Conservation (phyloP, 2,888 invertebrate species). For the Noctua comes region DNA sequence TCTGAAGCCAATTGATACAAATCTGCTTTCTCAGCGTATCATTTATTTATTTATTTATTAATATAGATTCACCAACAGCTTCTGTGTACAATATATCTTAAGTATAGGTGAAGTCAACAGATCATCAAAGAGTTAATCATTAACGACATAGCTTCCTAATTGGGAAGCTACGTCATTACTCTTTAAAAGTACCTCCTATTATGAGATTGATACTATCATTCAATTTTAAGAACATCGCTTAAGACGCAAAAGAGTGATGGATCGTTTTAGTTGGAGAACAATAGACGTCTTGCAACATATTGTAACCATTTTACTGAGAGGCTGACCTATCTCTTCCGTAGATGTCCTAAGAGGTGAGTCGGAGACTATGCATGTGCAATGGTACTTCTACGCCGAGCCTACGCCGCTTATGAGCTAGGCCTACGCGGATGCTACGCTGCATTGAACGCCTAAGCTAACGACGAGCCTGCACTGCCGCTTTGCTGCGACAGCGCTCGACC, state of each 20-base stretch:
- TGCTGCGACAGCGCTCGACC: no score
- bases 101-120: neutral
- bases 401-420: neutral
- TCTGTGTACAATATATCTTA: no score
- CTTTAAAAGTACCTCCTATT: conserved; percentile 13
- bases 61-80: no score
- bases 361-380: neutral
- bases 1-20: neutral
- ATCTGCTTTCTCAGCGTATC: neutral
- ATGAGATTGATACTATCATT: conserved; percentile 14
- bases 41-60: neutral
- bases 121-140: neutral
- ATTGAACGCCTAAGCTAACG: neutral
- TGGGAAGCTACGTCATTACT: conserved; percentile 6
- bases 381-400: neutral
- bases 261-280: conserved; percentile 39
- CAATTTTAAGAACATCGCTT: conserved; percentile 23
- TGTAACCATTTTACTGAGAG: conserved; percentile 18
- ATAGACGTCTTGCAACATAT: conserved; percentile 40
- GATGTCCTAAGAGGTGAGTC: conserved; percentile 23
- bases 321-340: conserved; percentile 22
- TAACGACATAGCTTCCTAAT: neutral
- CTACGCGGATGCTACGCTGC: neutral
- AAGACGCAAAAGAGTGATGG: conserved; percentile 29
- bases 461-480: neutral